Conservation (phyloP, 2,113 vertebrate species). For the Condylura cristata region DNA sequence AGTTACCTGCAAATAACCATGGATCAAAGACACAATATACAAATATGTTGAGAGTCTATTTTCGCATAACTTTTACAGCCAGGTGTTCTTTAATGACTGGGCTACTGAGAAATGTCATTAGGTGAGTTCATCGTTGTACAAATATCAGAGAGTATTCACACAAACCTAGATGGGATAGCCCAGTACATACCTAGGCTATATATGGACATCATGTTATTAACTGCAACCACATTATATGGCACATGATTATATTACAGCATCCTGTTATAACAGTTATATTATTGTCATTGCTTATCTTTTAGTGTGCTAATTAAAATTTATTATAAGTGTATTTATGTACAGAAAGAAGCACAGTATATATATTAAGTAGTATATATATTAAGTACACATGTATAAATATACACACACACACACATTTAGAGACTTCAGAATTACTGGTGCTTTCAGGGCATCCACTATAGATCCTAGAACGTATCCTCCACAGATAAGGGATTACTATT, state of each 20-base stretch:
- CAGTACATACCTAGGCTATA: not conserved
- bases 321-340: not conserved
- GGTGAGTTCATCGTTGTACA: not conserved
- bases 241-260: not conserved
- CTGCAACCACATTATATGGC: not conserved
- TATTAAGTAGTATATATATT: not conserved
- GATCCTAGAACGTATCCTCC: not conserved
- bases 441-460: not conserved
- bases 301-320: not conserved
- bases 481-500: not conserved
- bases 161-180: not conserved
- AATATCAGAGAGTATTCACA: not conserved
- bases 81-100: not conserved
- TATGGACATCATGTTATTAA: no score
- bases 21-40: not conserved
- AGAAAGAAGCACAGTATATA: not conserved
- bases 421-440: not conserved
- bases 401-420: no score
- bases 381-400: no score
- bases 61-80: not conserved
- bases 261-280: not conserved
- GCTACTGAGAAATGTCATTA: not conserved
- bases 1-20: not conserved
- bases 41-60: not conserved
- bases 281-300: not conserved